Base-by-base conservation (phyloP, 1,140 invertebrate genomes). In the Drosophila busckii region DNA sequence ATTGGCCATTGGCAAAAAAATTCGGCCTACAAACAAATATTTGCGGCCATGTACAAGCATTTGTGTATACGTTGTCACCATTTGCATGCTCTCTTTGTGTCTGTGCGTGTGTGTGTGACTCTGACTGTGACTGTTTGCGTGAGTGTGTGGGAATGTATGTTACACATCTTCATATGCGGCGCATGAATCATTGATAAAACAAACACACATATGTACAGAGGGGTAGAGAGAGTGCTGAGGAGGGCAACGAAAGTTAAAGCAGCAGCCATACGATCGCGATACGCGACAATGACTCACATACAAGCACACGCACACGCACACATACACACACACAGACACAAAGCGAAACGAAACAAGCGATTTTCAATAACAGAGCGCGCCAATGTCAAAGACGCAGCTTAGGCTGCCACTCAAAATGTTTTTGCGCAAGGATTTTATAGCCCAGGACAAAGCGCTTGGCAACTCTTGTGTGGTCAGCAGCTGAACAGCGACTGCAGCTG, bases 181-280 rank as follows among this genome's bases (percentile, higher is more conserved):
- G 66, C 41, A 73, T 78, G 71, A 78, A 80, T 78, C 71, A 78
- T 80, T 78, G 68, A 78, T 80, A 78, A 78, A 78, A 67, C 61
- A 68, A 80, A 80, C 61, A 63, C 53, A 34, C 46, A 52, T 13
- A 41, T n/a, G n/a, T n/a, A n/a, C n/a, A n/a, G n/a, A n/a, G n/a
- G n/a, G n/a, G n/a, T n/a, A n/a, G n/a, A n/a, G n/a, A n/a, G 31
- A 25, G 31, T 19, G 40, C 9, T 25, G 12, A 23, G 10, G 38
- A 31, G 37, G 60, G 15, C 20, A 40, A 50, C 20, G 63, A 46
- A 55, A 53, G 60, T 55, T 50, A 62, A 65, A 56, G 26, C 20
- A 7, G 69, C 69, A 80, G 71, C 73, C 58, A 80, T 73, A 80
- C 68, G 58, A 80, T 73, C 59, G 52, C 66, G 35, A 12, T 23